Evolutionary conservation across 2,797 vertebrate genomes (phyloP).

Genomic region (Macropus fuliginosus): DNA sequence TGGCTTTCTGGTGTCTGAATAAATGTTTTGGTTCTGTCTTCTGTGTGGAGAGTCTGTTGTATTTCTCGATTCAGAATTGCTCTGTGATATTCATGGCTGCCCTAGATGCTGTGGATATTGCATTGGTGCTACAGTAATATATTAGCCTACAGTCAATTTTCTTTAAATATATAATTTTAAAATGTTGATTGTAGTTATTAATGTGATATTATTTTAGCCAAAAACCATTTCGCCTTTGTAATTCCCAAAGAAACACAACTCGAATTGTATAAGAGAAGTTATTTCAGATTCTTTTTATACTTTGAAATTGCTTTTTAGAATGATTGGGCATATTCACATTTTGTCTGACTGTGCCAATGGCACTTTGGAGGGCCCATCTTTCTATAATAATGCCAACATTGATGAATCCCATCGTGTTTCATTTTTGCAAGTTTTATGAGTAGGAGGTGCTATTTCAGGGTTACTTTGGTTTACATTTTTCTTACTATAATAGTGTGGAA

Average conservation of each 20-base stretch:
- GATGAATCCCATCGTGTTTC: background rate
- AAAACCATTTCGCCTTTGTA: background rate
- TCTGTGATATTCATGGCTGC: no score
- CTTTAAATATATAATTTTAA: background rate
- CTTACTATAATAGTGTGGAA: background rate
- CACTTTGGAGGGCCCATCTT: background rate
- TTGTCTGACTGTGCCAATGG: background rate
- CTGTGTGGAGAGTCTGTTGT: no score
- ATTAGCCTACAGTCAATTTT: background rate
- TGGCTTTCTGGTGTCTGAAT: no score
- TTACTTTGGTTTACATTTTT: background rate
- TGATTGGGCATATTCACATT: background rate
- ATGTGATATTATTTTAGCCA: slow-evolving; percentile 9
- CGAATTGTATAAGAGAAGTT: slow-evolving; percentile 16
- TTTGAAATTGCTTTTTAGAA: background rate
- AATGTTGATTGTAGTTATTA: slow-evolving; percentile 19
- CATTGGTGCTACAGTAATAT: background rate
- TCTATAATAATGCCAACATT: background rate
- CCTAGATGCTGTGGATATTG: no score
- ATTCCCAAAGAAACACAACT: background rate
- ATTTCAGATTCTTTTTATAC: background rate
- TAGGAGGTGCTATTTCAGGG: background rate
- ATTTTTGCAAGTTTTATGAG: background rate
- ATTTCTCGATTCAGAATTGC: no score
- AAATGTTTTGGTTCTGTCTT: no score